Conservation (phyloP, 1,140 invertebrate genomes). For the Acromyrmex heyeri region DNA sequence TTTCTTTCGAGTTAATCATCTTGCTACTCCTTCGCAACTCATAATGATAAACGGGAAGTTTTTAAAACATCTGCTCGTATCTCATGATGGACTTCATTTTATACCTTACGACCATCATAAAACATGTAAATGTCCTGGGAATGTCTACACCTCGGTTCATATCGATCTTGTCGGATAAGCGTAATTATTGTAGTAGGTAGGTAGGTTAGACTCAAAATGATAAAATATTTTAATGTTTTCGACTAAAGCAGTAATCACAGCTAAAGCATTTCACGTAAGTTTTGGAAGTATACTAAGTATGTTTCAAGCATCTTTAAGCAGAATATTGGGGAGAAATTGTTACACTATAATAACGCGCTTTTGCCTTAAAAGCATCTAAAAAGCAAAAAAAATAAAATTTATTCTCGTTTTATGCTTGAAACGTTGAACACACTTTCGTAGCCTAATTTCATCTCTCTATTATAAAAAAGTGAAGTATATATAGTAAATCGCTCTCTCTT, state of each 20-base stretch:
- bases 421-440: conserved; percentile 8
- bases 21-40: conserved; percentile 1
- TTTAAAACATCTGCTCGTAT: conserved; percentile 41
- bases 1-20: conserved; percentile 68
- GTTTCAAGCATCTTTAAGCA: conserved; percentile 30
- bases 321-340: conserved; percentile 47
- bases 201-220: not conserved
- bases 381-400: conserved; percentile 48
- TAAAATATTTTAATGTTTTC: not conserved
- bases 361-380: conserved; percentile 43
- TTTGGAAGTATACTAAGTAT: conserved; percentile 35
- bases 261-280: conserved; percentile 9
- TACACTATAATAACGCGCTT: conserved; percentile 26
- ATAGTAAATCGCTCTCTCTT: conserved; percentile 15
- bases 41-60: conserved; percentile 55
- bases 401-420: conserved; percentile 7
- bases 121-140: conserved; percentile 37
- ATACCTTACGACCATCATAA: conserved; percentile 1
- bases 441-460: conserved; percentile 7
- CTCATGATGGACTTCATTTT: conserved; percentile 32
- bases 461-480: not conserved
- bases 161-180: conserved; percentile 29
- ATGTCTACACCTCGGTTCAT: conserved; percentile 6
- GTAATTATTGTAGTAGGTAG: conserved; percentile 7
- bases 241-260: conserved; percentile 12